Evolutionary conservation across 1,140 invertebrate species (phyloP), one percentile per base, ranked within the genome.

Genomic region (Dendrolimus punctatus): DNA sequence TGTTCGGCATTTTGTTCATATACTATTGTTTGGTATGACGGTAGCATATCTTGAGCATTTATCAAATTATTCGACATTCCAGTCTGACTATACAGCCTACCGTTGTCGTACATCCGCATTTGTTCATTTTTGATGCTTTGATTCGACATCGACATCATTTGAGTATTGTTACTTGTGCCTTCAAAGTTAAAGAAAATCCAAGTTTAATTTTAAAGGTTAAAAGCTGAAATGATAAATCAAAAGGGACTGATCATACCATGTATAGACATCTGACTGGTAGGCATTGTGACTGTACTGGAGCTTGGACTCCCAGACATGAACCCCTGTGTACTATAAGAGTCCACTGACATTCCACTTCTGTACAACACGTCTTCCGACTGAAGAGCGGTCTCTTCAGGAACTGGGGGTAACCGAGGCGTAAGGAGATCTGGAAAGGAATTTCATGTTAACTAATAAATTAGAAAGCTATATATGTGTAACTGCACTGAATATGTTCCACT

Each of bases 331-430:
- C 59, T 65, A 66, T 81, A 86, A 5, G 72, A 67, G 62, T 86
- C 80, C 62, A 80, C 68, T 43, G 79, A 75, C 76, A 86, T 83
- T 48, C 69, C 68, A 55, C 74, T 76, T 49, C 83, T 69, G 58
- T 76, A 85, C 58, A 83, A 55, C 6, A 67, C 51, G 43, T 86
- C 80, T 56, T 86, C 80, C 2, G 77, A 47, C 10, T 76, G 59
- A 43, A 85, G 60, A 40, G 79, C 63, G 43, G 73, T 70, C 67
- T 90, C 89, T 66, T 90, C 89, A 6, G 89, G 89, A 40, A 90
- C 89, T 7, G 89, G 85, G 51, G 89, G 87, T 66, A 90, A 76
- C 23, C 88, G 88, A 38, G 77, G 68, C 46, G 69, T 71, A 47
- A 72, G 80, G 36, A 86, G 60, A n/a, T n/a, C n/a, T n/a, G n/a